Evolutionary conservation across 2,113 vertebrate species (phyloP), one percentile per base, ranked within the genome.

Genomic region (Physeter macrocephalus): DNA sequence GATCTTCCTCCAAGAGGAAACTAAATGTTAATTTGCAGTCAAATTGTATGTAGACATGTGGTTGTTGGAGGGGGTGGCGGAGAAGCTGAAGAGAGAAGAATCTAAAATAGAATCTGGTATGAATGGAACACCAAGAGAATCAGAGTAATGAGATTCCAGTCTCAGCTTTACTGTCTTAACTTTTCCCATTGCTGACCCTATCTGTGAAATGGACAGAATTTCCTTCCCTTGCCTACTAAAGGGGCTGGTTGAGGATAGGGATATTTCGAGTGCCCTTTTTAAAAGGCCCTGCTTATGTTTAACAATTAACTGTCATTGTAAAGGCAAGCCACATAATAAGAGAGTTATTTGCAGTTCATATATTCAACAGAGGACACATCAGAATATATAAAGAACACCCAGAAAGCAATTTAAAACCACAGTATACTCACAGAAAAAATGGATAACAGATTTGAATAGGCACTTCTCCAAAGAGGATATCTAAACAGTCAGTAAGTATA

Each of bases 391-490:
- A 41, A 90, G 46, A 90, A 80, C 14, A 81, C 4, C 10, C 25
- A 77, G 39, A 92, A 80, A 80, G 90, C 41, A 67, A 72, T 88
- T 96, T 88, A 61, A 77, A 93, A 84, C 62, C 7, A 74, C 41
- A 54, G 4, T 82, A 92, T 61, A 80, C 14, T 8, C n/a, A n/a
- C 39, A 81, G 18, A 72, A 95, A 95, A 92, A 96, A 54, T 25
- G n/a, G 39, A 74, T 36, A 81, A 90, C 88, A 84, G 18, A 86
- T 93, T 93, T 80, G 5, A 90, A 95, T 88, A 92, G n/a, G 4
- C 6, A 59, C 27, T 52, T 95, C 57, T 90, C 14, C 74, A 89
- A 90, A 77, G 36, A 95, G 13, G 23, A 49, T 67, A 88, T 75
- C n/a, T 81, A 57, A 93, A 92, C 64, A 43, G n/a, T 61, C 62